Evolutionary conservation across 1,140 invertebrate species (phyloP), one percentile per base, ranked within the genome.

Genomic region (Papilio glaucus): DNA sequence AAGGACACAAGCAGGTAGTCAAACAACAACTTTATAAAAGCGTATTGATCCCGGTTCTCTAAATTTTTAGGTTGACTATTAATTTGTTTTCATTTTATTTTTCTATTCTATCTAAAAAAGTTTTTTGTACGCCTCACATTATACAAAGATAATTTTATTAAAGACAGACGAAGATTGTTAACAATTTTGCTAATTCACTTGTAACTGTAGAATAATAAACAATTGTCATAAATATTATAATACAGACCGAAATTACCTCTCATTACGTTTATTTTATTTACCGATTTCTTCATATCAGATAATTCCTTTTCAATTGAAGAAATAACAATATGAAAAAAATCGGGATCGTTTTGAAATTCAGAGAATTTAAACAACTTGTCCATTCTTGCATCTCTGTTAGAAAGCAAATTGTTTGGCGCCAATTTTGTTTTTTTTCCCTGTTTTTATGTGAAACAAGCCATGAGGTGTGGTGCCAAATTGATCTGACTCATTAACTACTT

Each of bases 211-310:
- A n/a, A n/a, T n/a, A n/a, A n/a, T n/a, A n/a, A n/a, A n/a, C n/a
- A 6, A 33, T 2, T 33, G 2, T 6, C 29, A 33, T 33, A 33
- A 33, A 33, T 3, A 33, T 33, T 33, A 33, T 33, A 33, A 33
- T 33, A 33, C 2, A 33, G 29, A 33, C 29, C n/a, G 6, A 33
- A 68, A 15, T 62, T 76, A 90, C 89, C 89, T 88, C 87, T 78
- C 86, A 89, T 87, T 79, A 87, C 85, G 63, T 80, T 89, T 1
- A 91, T 74, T 57, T 77, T 80, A 63, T 91, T 85, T 3, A 84
- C 75, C 38, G 84, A 72, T 77, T 85, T 89, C 74, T 87, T 89
- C 67, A 91, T 70, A 75, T 85, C 75, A 10, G 79, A 81, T 15
- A 91, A 74, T 29, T 85, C 80, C 24, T 80, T 83, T 42, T 88